Conservation (phyloP, 2,888 invertebrate genomes). For the Cancer borealis region DNA sequence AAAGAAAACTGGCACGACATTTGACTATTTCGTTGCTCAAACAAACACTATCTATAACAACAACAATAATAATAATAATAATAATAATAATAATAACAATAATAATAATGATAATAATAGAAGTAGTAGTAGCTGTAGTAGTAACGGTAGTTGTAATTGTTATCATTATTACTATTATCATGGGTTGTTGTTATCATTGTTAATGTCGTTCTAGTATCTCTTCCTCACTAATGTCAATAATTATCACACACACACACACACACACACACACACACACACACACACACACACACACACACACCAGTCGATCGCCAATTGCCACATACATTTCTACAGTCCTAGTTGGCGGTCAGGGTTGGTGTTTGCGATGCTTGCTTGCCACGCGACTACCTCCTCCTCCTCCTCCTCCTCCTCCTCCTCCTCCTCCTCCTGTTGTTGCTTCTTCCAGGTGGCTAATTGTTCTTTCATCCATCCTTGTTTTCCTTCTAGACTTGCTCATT, state of each 20-base stretch:
- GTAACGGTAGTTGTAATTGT: too few species aligned
- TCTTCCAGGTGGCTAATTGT: not conserved
- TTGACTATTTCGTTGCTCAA: not conserved
- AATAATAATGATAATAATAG: not conserved
- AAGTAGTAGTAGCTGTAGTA: too few species aligned
- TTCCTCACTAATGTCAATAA: too few species aligned
- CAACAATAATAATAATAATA: not conserved
- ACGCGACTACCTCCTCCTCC: not conserved
- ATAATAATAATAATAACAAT: not conserved
- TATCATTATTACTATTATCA: too few species aligned
- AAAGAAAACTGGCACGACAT: too few species aligned
- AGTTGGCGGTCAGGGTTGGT: not conserved
- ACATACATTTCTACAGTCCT: not conserved
- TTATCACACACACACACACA: too few species aligned
- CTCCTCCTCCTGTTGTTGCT: not conserved
- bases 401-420: not conserved
- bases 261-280: too few species aligned
- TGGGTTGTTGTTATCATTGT: too few species aligned
- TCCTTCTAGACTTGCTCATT: too few species aligned
- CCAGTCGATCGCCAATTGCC: not conserved
- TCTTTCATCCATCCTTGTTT: not conserved
- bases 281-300: too few species aligned
- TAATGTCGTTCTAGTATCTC: too few species aligned
- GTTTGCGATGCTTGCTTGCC: not conserved
- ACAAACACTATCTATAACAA: not conserved